Base-by-base conservation (phyloP, 1,140 invertebrate species). In the Glossosoma conforme region DNA sequence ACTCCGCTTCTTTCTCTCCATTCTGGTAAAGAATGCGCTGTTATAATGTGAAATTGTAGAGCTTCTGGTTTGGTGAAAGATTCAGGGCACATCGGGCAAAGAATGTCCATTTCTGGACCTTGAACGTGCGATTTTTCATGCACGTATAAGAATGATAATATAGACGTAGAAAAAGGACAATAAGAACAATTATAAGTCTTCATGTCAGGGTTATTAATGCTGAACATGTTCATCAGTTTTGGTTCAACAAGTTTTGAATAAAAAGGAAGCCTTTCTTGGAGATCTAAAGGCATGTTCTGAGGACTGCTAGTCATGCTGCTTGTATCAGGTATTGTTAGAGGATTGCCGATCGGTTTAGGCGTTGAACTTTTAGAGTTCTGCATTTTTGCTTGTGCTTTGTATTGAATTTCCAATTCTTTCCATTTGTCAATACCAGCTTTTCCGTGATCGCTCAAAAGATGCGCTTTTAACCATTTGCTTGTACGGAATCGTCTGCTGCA, bases 401-500 rank as follows among this genome's bases (percentile, higher is more conserved):
- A 58, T 24, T 58, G 56, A 11, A 58, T 44, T 52, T 84, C 82
- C 30, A 85, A 58, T 48, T 84, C 82, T 28, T 80, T 75, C 77
- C 84, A 83, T 56, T 84, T 84, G n/a, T 87, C 84, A 11, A 79
- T 67, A 1, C 85, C 85, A 9, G 76, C 66, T 59, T 86, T 81
- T 1, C 84, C 85, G 62, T 97, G 93, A 58, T 97, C 93, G 37
- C 85, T 85, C 30, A 91, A 71, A 40, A 97, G 69, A 68, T 97
- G 93, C 0, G 87, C 86, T 56, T 92, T 89, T 33, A 97, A 70
- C 82, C 91, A 94, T 55, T 96, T 93, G 19, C 84, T 81, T 54
- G 87, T 94, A 41, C 92, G 80, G 68, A 97, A 97, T 44, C 91
- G 80, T 6, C 90, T 79, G 51, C 83, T 85, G 63, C 93, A 97